These are phyloP conservation scores for Malurus melanocephalus DNA, from an alignment of 2,113 vertebrate species.

Conservation along the genomic window DNA sequence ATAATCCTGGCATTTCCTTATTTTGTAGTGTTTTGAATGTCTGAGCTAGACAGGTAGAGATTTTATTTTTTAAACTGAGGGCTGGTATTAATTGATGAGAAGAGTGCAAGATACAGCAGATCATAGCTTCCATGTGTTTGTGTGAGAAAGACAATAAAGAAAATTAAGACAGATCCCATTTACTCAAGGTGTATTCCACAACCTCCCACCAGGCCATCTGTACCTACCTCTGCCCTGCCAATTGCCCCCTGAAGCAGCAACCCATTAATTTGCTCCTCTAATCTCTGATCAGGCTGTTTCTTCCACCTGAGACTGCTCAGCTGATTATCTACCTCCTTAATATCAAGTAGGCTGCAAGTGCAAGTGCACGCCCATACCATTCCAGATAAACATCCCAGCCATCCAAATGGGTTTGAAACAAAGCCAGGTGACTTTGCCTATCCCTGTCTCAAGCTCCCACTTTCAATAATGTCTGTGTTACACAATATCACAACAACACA, in stretches of 20 bases:
- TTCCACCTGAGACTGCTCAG: neutral
- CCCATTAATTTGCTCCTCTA: neutral
- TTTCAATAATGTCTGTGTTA: neutral
- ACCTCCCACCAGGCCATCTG: neutral
- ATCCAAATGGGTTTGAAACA: neutral
- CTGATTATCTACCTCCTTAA: neutral
- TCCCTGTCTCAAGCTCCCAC: neutral
- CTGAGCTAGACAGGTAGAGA: neutral
- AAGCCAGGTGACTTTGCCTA: neutral
- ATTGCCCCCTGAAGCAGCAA: neutral
- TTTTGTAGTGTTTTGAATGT: neutral
- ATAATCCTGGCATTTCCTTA: too few species aligned
- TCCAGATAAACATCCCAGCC: neutral
- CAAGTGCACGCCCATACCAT: neutral
- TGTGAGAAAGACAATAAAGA: neutral
- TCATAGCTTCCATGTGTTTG: accelerated
- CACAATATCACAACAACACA: neutral
- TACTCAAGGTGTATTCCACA: neutral
- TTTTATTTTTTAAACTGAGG: neutral
- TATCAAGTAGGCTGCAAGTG: neutral
- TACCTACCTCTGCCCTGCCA: neutral
- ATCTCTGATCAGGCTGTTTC: neutral
- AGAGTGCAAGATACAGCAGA: neutral
- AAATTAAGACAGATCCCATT: neutral
- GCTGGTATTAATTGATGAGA: neutral